Base-by-base conservation (phyloP, 2,113 vertebrate genomes). In the Petrocephalus microphthalmus region DNA sequence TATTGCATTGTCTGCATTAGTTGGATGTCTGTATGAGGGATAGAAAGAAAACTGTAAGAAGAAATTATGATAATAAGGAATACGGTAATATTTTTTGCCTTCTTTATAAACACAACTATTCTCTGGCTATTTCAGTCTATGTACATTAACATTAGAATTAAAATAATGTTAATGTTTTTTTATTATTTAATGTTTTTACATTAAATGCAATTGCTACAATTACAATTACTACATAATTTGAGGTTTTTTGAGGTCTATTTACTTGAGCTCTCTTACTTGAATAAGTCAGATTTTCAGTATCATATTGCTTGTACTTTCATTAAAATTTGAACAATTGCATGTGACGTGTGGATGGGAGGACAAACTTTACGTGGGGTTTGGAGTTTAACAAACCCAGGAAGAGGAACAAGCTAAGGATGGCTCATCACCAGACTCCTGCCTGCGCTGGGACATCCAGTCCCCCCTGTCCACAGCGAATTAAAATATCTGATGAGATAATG, bases 201-300 rank as follows among this genome's bases (percentile, higher is more conserved):
- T n/a, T n/a, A n/a, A n/a, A n/a, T n/a, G n/a, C n/a, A n/a, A n/a
- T n/a, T n/a, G n/a, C n/a, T n/a, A n/a, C n/a, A n/a, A n/a, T n/a
- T n/a, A n/a, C n/a, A n/a, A n/a, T n/a, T n/a, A n/a, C n/a, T n/a
- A n/a, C n/a, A n/a, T n/a, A n/a, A 29, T 56, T 25, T 25, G 52
- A 37, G 84, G 64, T 87, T 51, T 87, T 78, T 86, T 11, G 22
- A 53, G 88, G 89, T 87, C 87, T 81, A 67, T 29, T 29, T 67
- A 67, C n/a, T 29, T 67, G 10, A 29, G 60, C 60, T 64, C 22
- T 25, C 8, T 64, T 64, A 25, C n/a, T 64, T 64, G 60, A 67
- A 29, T 29, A 67, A 67, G 11, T n/a, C 3, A 67, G 8, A 13
- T 67, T 29, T 67, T 67, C n/a, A 67, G 60, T 29, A 29, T 67